Base-by-base conservation (phyloP, 2,797 vertebrate genomes). In the Anguilla anguilla region DNA sequence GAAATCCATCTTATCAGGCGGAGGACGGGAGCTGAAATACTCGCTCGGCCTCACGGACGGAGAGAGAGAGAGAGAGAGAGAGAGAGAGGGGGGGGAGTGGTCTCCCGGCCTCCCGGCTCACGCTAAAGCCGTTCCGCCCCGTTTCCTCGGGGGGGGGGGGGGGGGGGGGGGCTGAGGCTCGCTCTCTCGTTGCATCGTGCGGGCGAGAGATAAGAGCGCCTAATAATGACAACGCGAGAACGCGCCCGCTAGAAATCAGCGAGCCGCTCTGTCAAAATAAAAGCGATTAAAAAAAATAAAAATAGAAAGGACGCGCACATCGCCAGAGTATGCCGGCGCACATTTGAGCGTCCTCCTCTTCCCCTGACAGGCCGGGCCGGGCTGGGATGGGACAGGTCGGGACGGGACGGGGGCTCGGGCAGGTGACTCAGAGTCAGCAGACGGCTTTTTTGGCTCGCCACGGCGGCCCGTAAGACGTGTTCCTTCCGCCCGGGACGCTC, bases 1-100 rank as follows among this genome's bases (percentile, higher is more conserved):
- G 92, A 91, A 1, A 94, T 94, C 90, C 91, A 92, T 88, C 89
- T 92, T 89, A 93, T 91, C 89, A 89, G 64, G 89, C 57, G 85
- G 86, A 83, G 77, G 84, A 85, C 74, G 90, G 84, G 72, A 31
- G 11, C 31, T 0, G 9, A 1, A 13, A 4, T 35, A 31, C 31
- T 72, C n/a, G 28, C 69, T 72, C 28, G n/a, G 28, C 69, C 69
- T 72, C 69, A 6, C 28, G 69, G 7, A 35, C 69, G 11, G 69
- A 1, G 7, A 39, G 1, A 25, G 72, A 39, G 35, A 39, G 35
- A 28, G n/a, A n/a, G 17, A 25, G 72, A 39, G 35, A 17, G 35
- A 28, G n/a, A 10, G 31, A 39, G 11, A 15, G 17, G 2, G 53
- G 53, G 53, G 0, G 53, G 53, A 72, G 10, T 43, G 31, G 72